Base-by-base conservation (phyloP, 2,797 vertebrate genomes). In the Lepidocolaptes lacrymiger region DNA sequence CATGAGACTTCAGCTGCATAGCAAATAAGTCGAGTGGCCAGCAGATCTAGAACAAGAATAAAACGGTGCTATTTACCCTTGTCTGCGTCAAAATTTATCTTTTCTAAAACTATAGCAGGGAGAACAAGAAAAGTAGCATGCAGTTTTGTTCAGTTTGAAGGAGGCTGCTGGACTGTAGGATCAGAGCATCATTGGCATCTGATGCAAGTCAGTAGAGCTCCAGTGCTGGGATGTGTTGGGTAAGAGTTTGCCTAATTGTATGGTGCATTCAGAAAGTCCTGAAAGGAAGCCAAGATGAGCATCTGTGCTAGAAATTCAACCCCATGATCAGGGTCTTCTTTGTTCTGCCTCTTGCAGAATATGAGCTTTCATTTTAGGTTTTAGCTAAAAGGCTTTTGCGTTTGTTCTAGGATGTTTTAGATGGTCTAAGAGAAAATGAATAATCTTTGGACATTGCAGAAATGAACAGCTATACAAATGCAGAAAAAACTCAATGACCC, bases 261-360 rank as follows among this genome's bases (percentile, higher is more conserved):
- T 56, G 75, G 61, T 71, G 64, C 51, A 48, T 76, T 90, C 62
- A 52, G 52, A 85, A 51, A 55, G 76, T 93, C 66, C 82, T 91
- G 89, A 93, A 94, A 89, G 55, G 18, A 91, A 83, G 73, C 82
- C 85, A 94, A 86, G 73, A 78, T 21, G 89, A 95, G 69, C 89
- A 80, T 89, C 89, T 89, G 84, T 64, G 49, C 46, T 89, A 92
- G 82, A 93, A 96, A 89, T 85, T 86, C 82, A 85, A 72, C 62
- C 51, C 79, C 79, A 61, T 67, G 82, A 86, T 94, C 79, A 69
- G 51, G 34, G 59, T 92, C 72, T 4, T 72, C 58, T 94, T 91
- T 91, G 76, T 91, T 88, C 51, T 73, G 37, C 48, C 48, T 88
- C 55, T 85, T 84, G 54, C 56, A 91, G 85, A 85, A 56, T 56